Base-by-base conservation (phyloP, 2,888 invertebrate species). In the Argyresthia goedartella region DNA sequence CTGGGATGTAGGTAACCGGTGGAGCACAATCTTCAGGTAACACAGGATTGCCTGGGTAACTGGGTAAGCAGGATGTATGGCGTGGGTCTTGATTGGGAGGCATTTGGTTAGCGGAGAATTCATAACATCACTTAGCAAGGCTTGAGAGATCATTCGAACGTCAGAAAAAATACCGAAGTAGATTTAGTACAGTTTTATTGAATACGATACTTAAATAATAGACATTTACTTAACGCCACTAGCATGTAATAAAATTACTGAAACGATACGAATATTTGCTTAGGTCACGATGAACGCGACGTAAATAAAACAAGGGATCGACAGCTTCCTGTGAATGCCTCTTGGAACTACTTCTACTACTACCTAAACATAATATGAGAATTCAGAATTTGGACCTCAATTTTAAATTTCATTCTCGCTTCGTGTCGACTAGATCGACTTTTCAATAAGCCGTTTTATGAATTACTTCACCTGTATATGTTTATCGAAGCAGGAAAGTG, bases 381-480 rank as follows among this genome's bases (percentile, higher is more conserved):
- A 65, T 57, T 71, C 80, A 76, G 69, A 82, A 77, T 81, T 85
- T 85, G 85, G 85, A 85, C 85, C 85, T 77, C 85, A 69, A 73
- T 81, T 80, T 81, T 51, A 72, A 77, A 76, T 76, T 80, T 84
- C 76, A 70, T 77, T 36, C 9, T 9, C 3, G 72, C 79, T 25
- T 82, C 79, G 78, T 71, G 46, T 46, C 51, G 43, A 45, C 51
- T 51, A 51, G 36, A 8, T 46, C 51, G 46, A 36, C 50, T 41
- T 35, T 8, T 36, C 14, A 47, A 25, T 25, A 25, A 25, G 25
- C 25, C 25, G 6, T 25, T 25, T 25, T 25, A 25, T 25, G 25
- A 25, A 4, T 4, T 25, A 4, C 25, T 25, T 25, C 25, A 25
- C 6, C 25, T 2, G 2, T 25, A 2, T 25, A 6, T 25, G n/a